Percentiles rank a stretch among this genome's conserved stretches.
Conservation (phyloP, 2,797 vertebrate species). For the Betta splendens region DNA sequence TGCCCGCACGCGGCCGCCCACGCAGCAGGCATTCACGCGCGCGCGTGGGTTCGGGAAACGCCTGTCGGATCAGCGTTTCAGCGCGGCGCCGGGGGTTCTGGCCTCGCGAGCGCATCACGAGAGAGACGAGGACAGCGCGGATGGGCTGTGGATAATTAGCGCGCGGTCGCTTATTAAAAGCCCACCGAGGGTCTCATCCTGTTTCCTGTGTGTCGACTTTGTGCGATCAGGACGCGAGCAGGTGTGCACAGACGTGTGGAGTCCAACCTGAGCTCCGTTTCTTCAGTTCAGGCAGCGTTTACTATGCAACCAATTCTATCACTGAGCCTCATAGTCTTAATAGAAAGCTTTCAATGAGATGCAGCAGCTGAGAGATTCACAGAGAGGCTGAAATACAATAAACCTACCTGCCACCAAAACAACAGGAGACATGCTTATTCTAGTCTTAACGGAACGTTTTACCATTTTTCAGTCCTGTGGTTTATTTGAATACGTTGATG, state of each 20-base stretch:
- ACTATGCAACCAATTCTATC: too few relatives aligned
- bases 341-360: conserved; percentile 34
- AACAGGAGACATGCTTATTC: conserved; percentile 22
- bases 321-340: conserved; percentile 6
- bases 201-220: conserved; percentile 40
- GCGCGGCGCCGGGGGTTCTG: conserved; percentile 37
- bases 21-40: conserved; percentile 46
- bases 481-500: too few relatives aligned
- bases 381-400: too few relatives aligned
- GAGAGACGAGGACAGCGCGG: conserved; percentile 47
- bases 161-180: conserved; percentile 68
- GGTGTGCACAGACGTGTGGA: conserved; percentile 8
- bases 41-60: conserved; percentile 53
- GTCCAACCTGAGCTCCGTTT: conserved; percentile 1
- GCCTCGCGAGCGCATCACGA: conserved; percentile 45
- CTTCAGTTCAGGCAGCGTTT: conserved; percentile 10
- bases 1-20: conserved; percentile 48
- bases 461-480: too few relatives aligned
- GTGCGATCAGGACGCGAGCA: conserved; percentile 25
- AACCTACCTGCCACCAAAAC: too few relatives aligned
- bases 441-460: too few relatives aligned
- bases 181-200: conserved; percentile 39
- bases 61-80: conserved; percentile 56
- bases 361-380: conserved; percentile 22
- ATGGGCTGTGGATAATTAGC: conserved; percentile 60